Base-by-base conservation (phyloP, 92 coral and sea anemone species). In the Anthopleura xanthogrammica region DNA sequence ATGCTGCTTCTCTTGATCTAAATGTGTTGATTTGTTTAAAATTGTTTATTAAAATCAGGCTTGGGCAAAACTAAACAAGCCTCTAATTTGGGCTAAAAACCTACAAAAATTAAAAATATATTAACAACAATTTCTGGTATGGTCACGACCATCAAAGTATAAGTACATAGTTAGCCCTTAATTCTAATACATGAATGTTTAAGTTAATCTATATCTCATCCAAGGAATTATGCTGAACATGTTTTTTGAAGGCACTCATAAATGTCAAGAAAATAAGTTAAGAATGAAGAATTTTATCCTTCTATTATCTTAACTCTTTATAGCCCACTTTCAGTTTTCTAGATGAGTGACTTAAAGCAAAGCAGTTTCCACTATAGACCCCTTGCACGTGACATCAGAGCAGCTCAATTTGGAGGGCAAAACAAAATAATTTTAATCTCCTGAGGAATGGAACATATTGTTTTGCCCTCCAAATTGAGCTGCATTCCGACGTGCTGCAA, bases 11-110 rank as follows among this genome's bases (percentile, higher is more conserved):
- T 54, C 17, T 54, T 54, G 58, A 54, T 12, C 7, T 54, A 54
- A 12, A 54, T 54, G 58, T 14, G 16, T 54, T 54, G 58, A 12
- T 62, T 62, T 62, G 29, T 23, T 62, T 62, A n/a, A 62, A 62
- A 62, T n/a, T 62, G 70, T 62, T 62, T 62, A 62, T 62, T 62
- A 62, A 62, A 62, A 62, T 12, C 70, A 62, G 70, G 9, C 70
- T 62, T 62, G 70, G 36, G 4, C 23, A 20, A 62, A 62, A 62
- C 70, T 62, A 23, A 62, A 62, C 70, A 62, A 62, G 70, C 29
- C 70, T 62, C 24, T 62, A 29, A n/a, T 62, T 62, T 20, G 70
- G 11, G 70, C 70, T 62, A 62, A 62, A 54, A 62, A 62, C 20
- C 70, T 62, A 62, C 70, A 62, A 62, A 60, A 20, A 62, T 62